phyloP scores from a whole-genome alignment of 2,797 vertebrate species.

The Aldrovandia affinis region DNA sequence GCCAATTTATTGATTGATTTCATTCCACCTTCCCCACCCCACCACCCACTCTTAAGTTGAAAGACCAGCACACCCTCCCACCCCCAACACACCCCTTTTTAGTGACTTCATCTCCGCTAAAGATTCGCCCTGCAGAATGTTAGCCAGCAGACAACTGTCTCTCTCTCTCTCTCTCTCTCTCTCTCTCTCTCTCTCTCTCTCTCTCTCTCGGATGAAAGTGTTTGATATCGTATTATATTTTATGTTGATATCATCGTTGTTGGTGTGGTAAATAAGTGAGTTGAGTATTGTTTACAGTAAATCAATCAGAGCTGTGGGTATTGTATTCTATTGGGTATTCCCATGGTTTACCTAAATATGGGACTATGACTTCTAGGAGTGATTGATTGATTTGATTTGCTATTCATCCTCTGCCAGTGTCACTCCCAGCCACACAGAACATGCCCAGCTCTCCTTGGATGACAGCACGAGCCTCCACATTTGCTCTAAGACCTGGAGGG shows the following conservation, averaged over 20 bases:
- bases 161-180: not conserved
- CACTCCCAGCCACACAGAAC: not conserved
- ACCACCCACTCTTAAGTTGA: conserved; percentile 46
- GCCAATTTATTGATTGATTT: conserved; percentile 21
- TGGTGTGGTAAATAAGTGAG: conserved; percentile 34
- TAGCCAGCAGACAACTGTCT: too few relatives aligned
- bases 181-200: conserved; percentile 37
- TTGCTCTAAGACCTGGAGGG: not conserved
- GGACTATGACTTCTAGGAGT: conserved; percentile 15
- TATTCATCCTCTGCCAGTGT: conserved; percentile 23
- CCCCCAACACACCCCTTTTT: conserved; percentile 67
- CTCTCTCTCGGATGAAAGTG: not conserved
- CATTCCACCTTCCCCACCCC: not conserved
- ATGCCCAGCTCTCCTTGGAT: not conserved
- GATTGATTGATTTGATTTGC: conserved; percentile 44
- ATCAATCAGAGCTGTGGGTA: not conserved
- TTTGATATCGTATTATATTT: not conserved
- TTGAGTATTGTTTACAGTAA: not conserved
- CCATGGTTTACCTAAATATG: conserved; percentile 14
- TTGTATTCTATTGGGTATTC: too few relatives aligned
- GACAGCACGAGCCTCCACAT: not conserved
- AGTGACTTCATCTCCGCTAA: conserved; percentile 62
- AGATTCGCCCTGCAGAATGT: conserved; percentile 66
- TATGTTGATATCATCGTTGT: conserved; percentile 1
- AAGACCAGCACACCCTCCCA: conserved; percentile 71